phyloP scores from a whole-genome alignment of 37 sponge, comb jelly and placozoan species.

The Spongilla lacustris region DNA sequence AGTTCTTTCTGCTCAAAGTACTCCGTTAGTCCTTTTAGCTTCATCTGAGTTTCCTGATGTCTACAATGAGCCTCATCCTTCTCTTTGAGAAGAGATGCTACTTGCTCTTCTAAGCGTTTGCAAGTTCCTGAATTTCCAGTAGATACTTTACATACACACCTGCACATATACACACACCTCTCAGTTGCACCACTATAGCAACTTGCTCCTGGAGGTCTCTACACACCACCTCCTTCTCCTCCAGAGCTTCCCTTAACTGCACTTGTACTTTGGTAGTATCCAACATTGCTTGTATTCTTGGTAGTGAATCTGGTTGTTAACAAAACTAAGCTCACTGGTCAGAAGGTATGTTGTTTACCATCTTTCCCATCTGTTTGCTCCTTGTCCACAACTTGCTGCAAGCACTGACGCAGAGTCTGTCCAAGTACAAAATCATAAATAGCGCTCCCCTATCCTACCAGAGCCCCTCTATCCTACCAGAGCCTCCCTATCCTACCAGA shows the following conservation, averaged over 20 bases:
- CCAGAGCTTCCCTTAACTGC: slow-evolving; percentile 23
- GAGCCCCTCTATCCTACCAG: too few relatives aligned
- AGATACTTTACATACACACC: neutral
- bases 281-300: slow-evolving; percentile 69
- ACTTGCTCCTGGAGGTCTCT: slow-evolving; percentile 13
- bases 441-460: too few relatives aligned
- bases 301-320: slow-evolving; percentile 24
- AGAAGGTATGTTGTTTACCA: neutral
- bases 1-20: slow-evolving; percentile 76
- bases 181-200: neutral
- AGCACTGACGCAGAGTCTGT: slow-evolving; percentile 46
- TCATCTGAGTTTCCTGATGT: slow-evolving; percentile 47
- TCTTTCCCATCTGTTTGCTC: slow-evolving; percentile 8
- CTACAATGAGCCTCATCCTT: slow-evolving; percentile 1
- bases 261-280: slow-evolving; percentile 77
- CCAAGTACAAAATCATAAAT: neutral
- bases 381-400: slow-evolving; percentile 30
- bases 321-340: too few relatives aligned
- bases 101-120: slow-evolving; percentile 28
- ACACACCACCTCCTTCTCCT: slow-evolving; percentile 40
- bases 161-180: slow-evolving; percentile 14
- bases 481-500: too few relatives aligned
- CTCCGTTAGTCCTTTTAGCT: slow-evolving; percentile 68
- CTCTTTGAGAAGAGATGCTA: slow-evolving; percentile 10
- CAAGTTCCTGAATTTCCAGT: slow-evolving; percentile 7